Conservation (phyloP, 2,113 vertebrate species). For the Eclectus roratus region DNA sequence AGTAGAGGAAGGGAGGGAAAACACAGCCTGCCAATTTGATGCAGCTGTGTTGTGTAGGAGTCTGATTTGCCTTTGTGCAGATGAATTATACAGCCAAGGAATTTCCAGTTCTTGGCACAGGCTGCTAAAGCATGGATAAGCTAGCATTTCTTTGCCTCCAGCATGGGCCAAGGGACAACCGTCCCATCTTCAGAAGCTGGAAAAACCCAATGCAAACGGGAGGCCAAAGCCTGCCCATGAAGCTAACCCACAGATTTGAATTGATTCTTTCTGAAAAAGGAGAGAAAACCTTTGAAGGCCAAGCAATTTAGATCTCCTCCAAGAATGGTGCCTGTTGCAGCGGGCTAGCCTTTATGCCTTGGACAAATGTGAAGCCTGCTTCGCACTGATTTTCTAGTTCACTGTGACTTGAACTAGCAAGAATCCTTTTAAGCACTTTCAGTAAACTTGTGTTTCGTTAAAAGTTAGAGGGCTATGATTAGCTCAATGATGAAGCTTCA, state of each 20-base stretch:
- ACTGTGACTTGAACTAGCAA: neutral
- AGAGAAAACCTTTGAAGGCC: neutral
- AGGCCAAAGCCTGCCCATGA: neutral
- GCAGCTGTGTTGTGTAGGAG: neutral
- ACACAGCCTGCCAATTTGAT: neutral
- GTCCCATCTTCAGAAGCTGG: neutral
- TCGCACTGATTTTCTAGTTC: neutral
- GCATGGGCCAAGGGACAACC: neutral
- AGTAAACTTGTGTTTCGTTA: neutral
- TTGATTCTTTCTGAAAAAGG: neutral
- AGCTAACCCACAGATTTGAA: neutral
- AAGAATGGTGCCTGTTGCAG: neutral
- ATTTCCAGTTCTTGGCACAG: neutral
- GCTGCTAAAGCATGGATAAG: neutral
- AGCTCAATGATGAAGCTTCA: neutral
- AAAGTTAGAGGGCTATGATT: neutral
- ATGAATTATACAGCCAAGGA: neutral
- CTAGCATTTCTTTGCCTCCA: neutral
- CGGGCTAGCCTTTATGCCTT: neutral
- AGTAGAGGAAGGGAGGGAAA: neutral
- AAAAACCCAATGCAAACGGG: neutral
- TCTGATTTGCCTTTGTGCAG: neutral
- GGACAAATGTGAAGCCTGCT: neutral
- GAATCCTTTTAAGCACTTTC: neutral
- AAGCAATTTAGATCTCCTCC: neutral